Evolutionary conservation across 2,797 vertebrate genomes (phyloP).

Genomic region (Rhinoraja longicauda): DNA sequence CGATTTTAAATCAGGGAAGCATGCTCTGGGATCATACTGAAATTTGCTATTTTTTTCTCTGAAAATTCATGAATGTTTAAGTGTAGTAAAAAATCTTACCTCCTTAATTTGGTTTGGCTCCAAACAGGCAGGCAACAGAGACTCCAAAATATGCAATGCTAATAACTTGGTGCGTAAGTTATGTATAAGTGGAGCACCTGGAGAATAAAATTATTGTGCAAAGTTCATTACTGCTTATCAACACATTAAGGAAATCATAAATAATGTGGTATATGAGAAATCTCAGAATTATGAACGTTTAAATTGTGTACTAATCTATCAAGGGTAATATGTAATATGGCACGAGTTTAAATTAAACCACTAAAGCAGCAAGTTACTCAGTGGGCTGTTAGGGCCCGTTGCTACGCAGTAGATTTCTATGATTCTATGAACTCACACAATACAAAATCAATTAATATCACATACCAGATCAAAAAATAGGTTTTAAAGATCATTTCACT

Average conservation of each 20-base stretch:
- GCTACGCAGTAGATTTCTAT: no score
- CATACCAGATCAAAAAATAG: neutral
- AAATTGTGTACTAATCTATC: neutral
- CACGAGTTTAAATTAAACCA: neutral
- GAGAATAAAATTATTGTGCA: neutral
- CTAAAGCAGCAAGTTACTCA: neutral
- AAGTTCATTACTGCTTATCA: neutral
- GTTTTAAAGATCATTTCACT: neutral
- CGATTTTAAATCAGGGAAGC: neutral
- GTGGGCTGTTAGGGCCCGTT: no score
- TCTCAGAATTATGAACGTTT: neutral
- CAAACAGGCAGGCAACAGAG: conserved; percentile 63
- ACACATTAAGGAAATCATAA: neutral
- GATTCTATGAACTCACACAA: neutral
- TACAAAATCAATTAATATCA: neutral
- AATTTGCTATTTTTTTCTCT: neutral
- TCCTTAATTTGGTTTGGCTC: conserved; percentile 61
- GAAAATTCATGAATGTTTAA: neutral
- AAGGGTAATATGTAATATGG: neutral
- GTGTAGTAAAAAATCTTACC: conserved; percentile 47
- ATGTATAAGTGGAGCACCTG: conserved; percentile 61
- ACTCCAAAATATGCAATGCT: conserved; percentile 69
- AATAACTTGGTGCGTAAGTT: conserved; percentile 69
- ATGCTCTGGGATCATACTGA: neutral
- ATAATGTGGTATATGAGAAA: neutral